These are phyloP conservation scores for Halcyon malimbica DNA, from an alignment of 2,113 vertebrate species.

Conservation along the genomic window DNA sequence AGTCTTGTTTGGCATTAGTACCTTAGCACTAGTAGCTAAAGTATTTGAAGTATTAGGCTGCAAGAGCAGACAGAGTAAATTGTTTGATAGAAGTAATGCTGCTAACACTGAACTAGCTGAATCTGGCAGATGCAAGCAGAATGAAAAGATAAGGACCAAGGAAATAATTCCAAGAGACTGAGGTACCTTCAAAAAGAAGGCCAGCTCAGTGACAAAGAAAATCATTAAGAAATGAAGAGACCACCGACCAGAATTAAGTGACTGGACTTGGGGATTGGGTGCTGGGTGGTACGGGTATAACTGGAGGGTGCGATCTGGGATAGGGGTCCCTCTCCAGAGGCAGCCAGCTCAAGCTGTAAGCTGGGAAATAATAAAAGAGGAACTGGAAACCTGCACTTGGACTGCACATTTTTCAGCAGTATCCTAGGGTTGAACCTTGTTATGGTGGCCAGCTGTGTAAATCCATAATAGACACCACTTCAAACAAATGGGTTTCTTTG, in stretches of 20 bases:
- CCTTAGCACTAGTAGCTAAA: neutral
- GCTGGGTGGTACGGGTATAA: neutral
- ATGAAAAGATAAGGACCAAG: neutral
- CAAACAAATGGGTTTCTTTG: neutral
- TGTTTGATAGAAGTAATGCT: neutral
- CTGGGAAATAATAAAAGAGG: neutral
- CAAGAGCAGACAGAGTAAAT: neutral
- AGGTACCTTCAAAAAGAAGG: neutral
- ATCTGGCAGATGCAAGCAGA: fast-evolving
- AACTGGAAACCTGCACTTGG: neutral
- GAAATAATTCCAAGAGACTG: neutral
- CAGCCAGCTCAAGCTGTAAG: neutral
- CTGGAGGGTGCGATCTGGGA: fast-evolving
- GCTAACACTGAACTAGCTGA: neutral
- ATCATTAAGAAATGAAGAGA: neutral
- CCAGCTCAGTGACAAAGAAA: neutral
- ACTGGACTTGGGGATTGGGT: neutral
- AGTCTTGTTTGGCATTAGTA: neutral
- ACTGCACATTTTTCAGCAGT: neutral
- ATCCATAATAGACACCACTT: neutral
- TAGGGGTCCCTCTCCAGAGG: neutral
- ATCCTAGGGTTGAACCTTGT: neutral
- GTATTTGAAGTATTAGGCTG: neutral
- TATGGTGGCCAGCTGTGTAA: neutral
- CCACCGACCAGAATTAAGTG: neutral